phyloP scores from a whole-genome alignment of 2,113 vertebrate species.

The Rhizomys pruinosus region DNA sequence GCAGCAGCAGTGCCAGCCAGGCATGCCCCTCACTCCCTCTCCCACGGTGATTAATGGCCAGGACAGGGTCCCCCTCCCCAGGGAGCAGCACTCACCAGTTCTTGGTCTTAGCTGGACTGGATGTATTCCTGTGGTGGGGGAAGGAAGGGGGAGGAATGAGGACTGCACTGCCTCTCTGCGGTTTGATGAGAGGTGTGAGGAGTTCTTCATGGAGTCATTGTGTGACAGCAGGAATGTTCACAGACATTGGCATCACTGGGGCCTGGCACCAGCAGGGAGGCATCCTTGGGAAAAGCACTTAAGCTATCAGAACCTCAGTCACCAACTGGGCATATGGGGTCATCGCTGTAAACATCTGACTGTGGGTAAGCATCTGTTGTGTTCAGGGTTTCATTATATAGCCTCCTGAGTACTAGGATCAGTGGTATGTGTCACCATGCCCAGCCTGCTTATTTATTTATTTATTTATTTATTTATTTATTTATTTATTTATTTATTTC shows the following conservation, averaged over 20 bases:
- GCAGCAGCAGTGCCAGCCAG: not conserved
- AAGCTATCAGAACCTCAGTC: too few relatives aligned
- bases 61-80: not conserved
- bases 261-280: not conserved
- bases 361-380: not conserved
- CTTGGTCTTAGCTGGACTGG: slow-evolving; percentile 79
- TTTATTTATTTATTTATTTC: too few relatives aligned
- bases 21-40: not conserved
- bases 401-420: not conserved
- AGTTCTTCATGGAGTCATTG: too few relatives aligned
- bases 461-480: too few relatives aligned
- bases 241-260: not conserved
- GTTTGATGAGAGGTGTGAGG: not conserved
- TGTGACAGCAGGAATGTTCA: not conserved
- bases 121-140: slow-evolving; percentile 74
- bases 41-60: not conserved
- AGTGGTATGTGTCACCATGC: too few relatives aligned
- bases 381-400: not conserved
- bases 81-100: slow-evolving; percentile 80
- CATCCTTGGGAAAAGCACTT: not conserved
- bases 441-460: not conserved
- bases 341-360: not conserved
- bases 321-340: not conserved
- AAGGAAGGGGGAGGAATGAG: slow-evolving; percentile 40
- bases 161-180: not conserved